Base-by-base conservation (phyloP, 1,140 invertebrate genomes). In the Drosophila kurseongensis region DNA sequence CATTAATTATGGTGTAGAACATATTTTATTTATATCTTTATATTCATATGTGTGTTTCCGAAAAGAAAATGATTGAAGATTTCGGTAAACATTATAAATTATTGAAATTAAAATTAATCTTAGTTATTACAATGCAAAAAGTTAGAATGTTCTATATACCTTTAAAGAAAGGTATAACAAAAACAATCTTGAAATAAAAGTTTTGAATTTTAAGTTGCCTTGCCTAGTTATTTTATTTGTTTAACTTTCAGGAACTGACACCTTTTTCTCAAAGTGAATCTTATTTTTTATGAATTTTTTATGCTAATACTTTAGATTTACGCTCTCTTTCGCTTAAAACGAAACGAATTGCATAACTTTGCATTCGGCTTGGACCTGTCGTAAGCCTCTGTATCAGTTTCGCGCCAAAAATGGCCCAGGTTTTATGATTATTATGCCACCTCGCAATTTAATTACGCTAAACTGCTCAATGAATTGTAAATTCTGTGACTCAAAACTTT, bases 381-480 rank as follows among this genome's bases (percentile, higher is more conserved):
- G 23, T 16, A 14, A 36, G 50, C 35, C 45, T 29, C 9, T 55
- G 36, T 52, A 75, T 75, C 72, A 75, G 72, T 75, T 57, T 61
- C 42, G 13, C 41, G 41, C 4, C 29, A 36, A 47, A 74, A 42
- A 69, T 56, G 65, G 38, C 38, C 16, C 59, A 48, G 23, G 54
- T 45, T 73, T 78, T 69, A 67, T 71, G 63, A 52, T 85, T 63
- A 78, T 84, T 90, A 78, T 82, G 72, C 61, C 76, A 69, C 61
- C 80, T 89, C 77, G 52, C 51, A 79, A 90, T 85, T 90, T 90
- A 90, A 90, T 90, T 90, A 73, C 81, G 85, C 75, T 89, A 89
- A 88, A 84, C 80, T 89, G 84, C 74, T 79, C 84, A 89, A 89
- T 89, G 84, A 86, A 90, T 90, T 90, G 78, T 88, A 82, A 90